phyloP scores from a whole-genome alignment of 2,888 invertebrate genomes.

The Strigamia maritima region DNA sequence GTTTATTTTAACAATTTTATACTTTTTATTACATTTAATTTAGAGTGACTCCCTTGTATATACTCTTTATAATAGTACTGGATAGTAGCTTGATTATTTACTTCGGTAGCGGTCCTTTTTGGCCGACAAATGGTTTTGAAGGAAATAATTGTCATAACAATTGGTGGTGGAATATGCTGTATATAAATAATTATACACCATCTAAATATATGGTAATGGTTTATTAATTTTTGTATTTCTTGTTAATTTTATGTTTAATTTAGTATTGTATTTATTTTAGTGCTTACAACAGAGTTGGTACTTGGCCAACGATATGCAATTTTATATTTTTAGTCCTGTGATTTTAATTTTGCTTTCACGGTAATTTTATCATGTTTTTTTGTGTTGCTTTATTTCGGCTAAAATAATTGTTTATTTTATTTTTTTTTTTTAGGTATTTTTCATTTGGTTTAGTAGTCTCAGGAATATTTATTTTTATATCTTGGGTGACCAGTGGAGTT shows the following conservation, averaged over 20 bases:
- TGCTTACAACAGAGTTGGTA: not conserved
- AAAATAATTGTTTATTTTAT: not conserved
- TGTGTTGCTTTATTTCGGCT: no score
- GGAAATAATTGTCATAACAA: constrained; percentile 1
- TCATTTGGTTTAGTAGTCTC: not conserved
- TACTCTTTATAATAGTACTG: not conserved
- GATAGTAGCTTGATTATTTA: not conserved
- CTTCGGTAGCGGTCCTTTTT: constrained; percentile 22
- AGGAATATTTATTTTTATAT: not conserved
- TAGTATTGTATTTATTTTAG: not conserved
- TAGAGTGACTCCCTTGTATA: constrained; percentile 10
- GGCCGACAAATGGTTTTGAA: constrained; percentile 33
- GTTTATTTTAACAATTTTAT: no score
- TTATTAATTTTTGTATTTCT: not conserved
- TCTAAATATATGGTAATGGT: not conserved
- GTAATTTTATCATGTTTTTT: not conserved
- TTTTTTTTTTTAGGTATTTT: not conserved
- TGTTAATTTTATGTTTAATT: not conserved
- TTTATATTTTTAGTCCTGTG: not conserved
- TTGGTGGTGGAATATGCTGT: constrained; percentile 35
- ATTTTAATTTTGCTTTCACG: not conserved
- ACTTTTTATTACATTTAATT: no score
- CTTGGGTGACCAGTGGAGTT: not conserved
- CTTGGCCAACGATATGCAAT: constrained; percentile 27
- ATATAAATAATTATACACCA: constrained; percentile 23